Conservation (phyloP, 2,113 vertebrate genomes). For the Boulengerochromis microlepis region DNA sequence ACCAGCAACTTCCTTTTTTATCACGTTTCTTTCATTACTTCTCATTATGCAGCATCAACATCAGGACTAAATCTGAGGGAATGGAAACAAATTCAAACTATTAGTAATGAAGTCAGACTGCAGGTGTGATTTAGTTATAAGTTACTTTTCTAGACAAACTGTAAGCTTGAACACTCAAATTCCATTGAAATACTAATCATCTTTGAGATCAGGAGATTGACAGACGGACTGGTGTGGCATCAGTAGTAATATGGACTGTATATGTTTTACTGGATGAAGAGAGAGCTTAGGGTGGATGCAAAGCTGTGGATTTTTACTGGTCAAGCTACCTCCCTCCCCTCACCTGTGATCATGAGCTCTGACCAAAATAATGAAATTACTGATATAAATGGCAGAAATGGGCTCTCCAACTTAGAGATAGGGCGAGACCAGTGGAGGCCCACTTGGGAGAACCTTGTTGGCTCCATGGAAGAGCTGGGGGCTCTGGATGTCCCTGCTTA, state of each 20-base stretch:
- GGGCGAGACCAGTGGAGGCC: not conserved
- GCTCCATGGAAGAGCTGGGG: not conserved
- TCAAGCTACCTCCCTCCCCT: not conserved
- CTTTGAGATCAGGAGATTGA: not conserved
- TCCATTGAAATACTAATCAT: not conserved
- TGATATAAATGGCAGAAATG: not conserved
- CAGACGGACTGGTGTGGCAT: not conserved
- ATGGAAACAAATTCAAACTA: not conserved
- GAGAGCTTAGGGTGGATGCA: not conserved
- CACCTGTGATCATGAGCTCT: not conserved
- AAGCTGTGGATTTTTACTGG: not conserved
- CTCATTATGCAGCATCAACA: accelerated
- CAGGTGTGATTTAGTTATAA: not conserved
- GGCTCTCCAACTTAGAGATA: not conserved
- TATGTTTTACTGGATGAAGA: not conserved
- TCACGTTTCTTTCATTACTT: not conserved
- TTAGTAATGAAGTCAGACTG: not conserved
- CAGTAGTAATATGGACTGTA: not conserved
- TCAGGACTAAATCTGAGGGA: not conserved
- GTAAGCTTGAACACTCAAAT: not conserved
- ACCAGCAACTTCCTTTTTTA: not conserved
- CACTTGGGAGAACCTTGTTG: not conserved
- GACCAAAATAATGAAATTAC: not conserved
- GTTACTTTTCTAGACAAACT: not conserved
- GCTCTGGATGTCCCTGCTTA: not conserved